Base-by-base conservation (phyloP, 2,888 invertebrate species). In the Sylvicola fuscatus region DNA sequence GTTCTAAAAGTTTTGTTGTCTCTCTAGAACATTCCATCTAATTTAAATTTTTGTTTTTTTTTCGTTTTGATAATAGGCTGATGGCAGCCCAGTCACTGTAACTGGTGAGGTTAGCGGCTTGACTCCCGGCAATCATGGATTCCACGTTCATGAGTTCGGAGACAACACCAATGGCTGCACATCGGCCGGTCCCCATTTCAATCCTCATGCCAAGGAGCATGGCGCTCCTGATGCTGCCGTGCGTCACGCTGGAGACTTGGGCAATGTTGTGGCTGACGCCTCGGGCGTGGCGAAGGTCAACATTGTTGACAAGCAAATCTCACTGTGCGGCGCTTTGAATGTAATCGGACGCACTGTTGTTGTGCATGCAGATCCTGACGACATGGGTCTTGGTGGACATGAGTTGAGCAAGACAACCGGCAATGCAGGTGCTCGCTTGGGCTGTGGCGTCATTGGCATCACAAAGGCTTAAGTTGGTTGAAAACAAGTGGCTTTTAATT, bases 71-170 rank as follows among this genome's bases (percentile, higher is more conserved):
- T 60, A 62, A 33, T 54, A 73, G 77, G 61, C 62, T 47, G 66
- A 61, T 1, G 64, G 64, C n/a, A 56, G 64, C n/a, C 68, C 76
- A 2, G 82, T 83, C 2, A 66, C 68, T 38, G 66, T 93, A n/a
- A 72, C 72, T 26, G 93, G 93, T 6, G 74, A 83, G 58, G 67
- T 95, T 8, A 62, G 56, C 21, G 90, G 92, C 2, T 64, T 95
- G 26, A 53, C 65, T 13, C 65, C 75, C 54, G 93, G 93, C 40
- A 53, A 61, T 3, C 65, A 59, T 40, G 58, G 61, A 14, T 90
- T 95, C 63, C 95, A 95, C 53, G 72, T 95, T 40, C 95, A 95
- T 54, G 86, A 95, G 62, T 93, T 89, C 52, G 95, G 95, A 1
- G 93, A 93, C 60, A 86, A 83, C 52, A 89, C 90, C 17, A 89